Percentiles rank a stretch among this genome's conserved stretches.
Conservation (phyloP, 2,888 invertebrate species). For the Apantesis nais region DNA sequence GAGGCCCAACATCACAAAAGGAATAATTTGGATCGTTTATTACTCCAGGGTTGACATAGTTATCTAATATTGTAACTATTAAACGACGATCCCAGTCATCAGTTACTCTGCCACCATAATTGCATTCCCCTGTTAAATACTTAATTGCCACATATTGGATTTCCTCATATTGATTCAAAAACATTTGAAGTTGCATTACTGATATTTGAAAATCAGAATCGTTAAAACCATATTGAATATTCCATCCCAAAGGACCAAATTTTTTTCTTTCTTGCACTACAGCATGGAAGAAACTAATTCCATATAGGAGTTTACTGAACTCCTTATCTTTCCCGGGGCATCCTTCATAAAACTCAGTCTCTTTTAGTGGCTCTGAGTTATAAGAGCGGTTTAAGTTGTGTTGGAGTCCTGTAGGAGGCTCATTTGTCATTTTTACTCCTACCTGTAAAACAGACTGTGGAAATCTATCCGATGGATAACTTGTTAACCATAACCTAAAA, state of each 20-base stretch:
- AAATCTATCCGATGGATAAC: constrained; percentile 94
- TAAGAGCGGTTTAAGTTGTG: constrained; percentile 95
- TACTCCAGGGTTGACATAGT: constrained; percentile 89
- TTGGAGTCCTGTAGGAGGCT: constrained; percentile 95
- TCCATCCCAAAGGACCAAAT: constrained; percentile 94
- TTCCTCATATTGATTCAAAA: constrained; percentile 91
- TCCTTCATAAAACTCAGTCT: constrained; percentile 91
- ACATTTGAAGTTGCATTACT: constrained; percentile 93
- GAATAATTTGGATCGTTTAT: constrained; percentile 88
- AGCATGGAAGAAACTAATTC: constrained; percentile 94
- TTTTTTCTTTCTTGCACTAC: constrained; percentile 92
- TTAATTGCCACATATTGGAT: constrained; percentile 93
- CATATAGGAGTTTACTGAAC: constrained; percentile 92
- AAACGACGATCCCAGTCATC: constrained; percentile 94
- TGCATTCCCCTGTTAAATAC: constrained; percentile 96
- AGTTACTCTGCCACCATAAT: constrained; percentile 95
- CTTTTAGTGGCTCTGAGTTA: constrained; percentile 94
- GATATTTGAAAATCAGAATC: constrained; percentile 95
- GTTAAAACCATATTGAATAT: constrained; percentile 93
- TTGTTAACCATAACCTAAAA: constrained; percentile 96
- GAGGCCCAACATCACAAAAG: constrained; percentile 83
- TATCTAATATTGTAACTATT: constrained; percentile 90
- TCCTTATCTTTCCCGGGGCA: constrained; percentile 91
- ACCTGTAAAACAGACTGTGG: constrained; percentile 94
- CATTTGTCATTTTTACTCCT: constrained; percentile 97